Conservation (phyloP, 2,797 vertebrate genomes). For the Picus viridis region DNA sequence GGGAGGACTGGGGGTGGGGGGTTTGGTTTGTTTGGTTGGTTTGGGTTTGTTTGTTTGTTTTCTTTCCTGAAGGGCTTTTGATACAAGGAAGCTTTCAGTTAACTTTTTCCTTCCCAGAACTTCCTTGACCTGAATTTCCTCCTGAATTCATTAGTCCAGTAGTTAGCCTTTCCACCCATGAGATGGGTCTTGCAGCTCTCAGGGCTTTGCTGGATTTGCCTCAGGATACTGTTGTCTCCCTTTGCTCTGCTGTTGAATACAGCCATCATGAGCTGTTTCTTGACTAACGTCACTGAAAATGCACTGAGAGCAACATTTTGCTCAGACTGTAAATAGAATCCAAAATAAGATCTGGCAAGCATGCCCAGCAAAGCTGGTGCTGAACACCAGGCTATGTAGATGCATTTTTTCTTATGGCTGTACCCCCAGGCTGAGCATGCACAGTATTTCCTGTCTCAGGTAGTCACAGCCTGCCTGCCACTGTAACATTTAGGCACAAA, state of each 20-base stretch:
- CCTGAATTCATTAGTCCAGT: not conserved
- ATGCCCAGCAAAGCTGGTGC: conserved; percentile 8
- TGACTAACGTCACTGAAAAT: conserved; percentile 42
- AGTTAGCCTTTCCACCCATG: not conserved
- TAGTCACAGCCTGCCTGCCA: not conserved
- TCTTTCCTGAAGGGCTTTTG: not conserved
- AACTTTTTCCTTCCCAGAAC: not conserved
- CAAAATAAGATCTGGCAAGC: conserved; percentile 51
- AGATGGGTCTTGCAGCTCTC: not conserved
- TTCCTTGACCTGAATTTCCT: not conserved
- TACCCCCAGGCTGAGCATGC: not conserved
- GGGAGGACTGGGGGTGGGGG: not conserved
- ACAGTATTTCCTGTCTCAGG: not conserved
- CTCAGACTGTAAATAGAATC: conserved; percentile 51
- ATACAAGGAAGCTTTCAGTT: not conserved
- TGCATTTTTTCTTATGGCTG: not conserved
- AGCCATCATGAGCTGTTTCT: not conserved
- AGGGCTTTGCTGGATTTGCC: not conserved
- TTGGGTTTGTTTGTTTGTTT: not conserved
- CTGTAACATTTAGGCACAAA: conserved; percentile 17
- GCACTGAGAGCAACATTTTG: conserved; percentile 15
- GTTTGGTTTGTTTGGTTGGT: too few relatives aligned
- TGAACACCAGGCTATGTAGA: not conserved
- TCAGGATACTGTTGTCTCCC: conserved; percentile 1
- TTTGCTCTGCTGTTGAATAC: not conserved